Evolutionary conservation across 2,888 invertebrate species (phyloP).

Genomic region (Brenthis hecate): DNA sequence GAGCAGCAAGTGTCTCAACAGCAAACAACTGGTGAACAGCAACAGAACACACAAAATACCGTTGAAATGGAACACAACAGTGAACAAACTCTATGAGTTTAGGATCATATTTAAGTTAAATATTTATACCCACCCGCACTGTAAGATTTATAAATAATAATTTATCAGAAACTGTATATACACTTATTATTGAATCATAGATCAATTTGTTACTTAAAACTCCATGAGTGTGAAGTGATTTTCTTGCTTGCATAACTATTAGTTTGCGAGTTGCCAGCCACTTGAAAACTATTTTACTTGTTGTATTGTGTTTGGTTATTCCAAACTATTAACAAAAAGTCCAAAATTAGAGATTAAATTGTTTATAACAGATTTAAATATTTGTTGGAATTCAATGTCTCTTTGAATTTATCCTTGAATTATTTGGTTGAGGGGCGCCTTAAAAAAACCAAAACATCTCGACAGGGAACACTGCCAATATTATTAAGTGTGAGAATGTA

Average conservation of each 20-base stretch:
- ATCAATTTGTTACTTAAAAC: neutral
- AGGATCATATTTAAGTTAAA: conserved; percentile 40
- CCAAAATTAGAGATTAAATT: too few relatives aligned
- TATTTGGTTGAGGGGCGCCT: neutral
- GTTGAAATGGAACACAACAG: conserved; percentile 65
- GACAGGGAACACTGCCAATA: conserved; percentile 33
- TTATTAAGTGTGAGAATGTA: conserved; percentile 21
- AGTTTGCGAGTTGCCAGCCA: neutral
- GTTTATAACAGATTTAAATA: too few relatives aligned
- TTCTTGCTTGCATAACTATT: neutral
- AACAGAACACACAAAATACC: conserved; percentile 55
- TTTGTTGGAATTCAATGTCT: too few relatives aligned
- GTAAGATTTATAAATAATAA: conserved; percentile 17
- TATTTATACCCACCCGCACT: conserved; percentile 28
- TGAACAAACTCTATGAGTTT: conserved; percentile 66
- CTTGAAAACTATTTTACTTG: neutral
- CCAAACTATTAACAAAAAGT: too few relatives aligned
- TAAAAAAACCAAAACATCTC: conserved; percentile 6
- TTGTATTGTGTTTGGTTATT: neutral
- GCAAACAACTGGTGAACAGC: conserved; percentile 54
- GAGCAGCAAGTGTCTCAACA: conserved; percentile 49
- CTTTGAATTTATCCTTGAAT: neutral
- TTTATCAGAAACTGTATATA: conserved; percentile 24
- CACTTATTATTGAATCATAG: conserved; percentile 1
- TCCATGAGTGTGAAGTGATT: neutral